Conservation (phyloP, 2,113 vertebrate species). For the Orthonyx spaldingii region DNA sequence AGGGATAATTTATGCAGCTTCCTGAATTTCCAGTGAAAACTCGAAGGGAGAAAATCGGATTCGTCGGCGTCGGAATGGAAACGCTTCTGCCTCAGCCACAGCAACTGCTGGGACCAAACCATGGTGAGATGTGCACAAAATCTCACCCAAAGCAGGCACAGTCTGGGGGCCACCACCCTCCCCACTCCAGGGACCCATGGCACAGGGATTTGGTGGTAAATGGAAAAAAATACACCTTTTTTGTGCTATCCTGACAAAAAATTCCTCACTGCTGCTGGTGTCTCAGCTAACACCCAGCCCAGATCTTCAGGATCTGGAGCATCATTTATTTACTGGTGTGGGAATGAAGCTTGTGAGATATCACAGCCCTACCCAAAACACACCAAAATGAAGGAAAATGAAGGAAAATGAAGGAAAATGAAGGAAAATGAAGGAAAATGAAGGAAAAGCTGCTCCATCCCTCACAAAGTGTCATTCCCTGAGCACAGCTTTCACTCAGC, state of each 20-base stretch:
- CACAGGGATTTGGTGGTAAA: not conserved
- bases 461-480: rapidly evolving
- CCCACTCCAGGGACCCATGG: rapidly evolving
- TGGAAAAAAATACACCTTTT: not conserved
- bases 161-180: not conserved
- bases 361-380: not conserved
- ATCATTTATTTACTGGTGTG: rapidly evolving
- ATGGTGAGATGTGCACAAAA: not conserved
- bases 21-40: not conserved
- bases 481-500: not conserved
- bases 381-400: rapidly evolving
- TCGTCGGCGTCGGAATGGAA: rapidly evolving
- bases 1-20: not conserved
- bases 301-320: not conserved
- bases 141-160: not conserved
- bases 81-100: not conserved
- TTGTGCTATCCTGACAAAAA: rapidly evolving
- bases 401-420: rapidly evolving
- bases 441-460: not conserved
- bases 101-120: not conserved
- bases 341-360: rapidly evolving
- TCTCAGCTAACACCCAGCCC: rapidly evolving
- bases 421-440: not conserved
- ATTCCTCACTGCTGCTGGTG: rapidly evolving
- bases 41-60: not conserved